Base-by-base conservation (phyloP, 2,113 vertebrate genomes). In the Pteropus alecto region DNA sequence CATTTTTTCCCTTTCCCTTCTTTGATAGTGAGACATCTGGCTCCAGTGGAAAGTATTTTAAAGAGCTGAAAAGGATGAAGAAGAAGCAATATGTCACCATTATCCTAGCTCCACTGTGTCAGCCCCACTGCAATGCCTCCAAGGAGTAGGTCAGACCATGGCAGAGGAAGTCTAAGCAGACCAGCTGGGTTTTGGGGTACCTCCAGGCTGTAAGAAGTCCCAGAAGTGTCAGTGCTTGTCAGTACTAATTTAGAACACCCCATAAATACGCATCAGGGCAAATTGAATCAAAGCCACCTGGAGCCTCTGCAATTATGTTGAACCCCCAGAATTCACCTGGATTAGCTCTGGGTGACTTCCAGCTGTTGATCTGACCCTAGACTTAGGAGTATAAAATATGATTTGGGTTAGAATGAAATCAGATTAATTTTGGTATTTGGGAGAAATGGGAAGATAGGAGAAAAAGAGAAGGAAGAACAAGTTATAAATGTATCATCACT, bases 381-480 rank as follows among this genome's bases (percentile, higher is more conserved):
- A 33, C n/a, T 28, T 19, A 63, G 60, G 24, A 87, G 70, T 24
- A 9, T 26, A 43, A 68, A 60, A 71, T 54, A 7, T 54, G 24
- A 63, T 70, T 43, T 70, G 24, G 41, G 16, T 61, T 22, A 84
- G 33, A 82, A 26, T 81, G 35, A 3, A 33, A 33, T 43, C n/a
- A 19, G 41, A 48, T 68, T 87, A 82, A 92, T 83, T 88, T 76
- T 88, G 41, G 60, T 67, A 16, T 60, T 81, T 84, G 24, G 51
- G 41, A 24, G 46, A 94, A 85, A 85, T 54, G 8, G 7, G 9
- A 68, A 94, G 82, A 48, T 85, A 78, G n/a, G 85, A 61, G 35
- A 74, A 76, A 82, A 86, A 95, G 21, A 76, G 94, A 95, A 93
- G 79, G 18, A 33, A 90, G 60, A 70, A 24, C 61, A 88, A 83